phyloP scores from a whole-genome alignment of 1,140 invertebrate genomes.

The Diabrotica virgifera region DNA sequence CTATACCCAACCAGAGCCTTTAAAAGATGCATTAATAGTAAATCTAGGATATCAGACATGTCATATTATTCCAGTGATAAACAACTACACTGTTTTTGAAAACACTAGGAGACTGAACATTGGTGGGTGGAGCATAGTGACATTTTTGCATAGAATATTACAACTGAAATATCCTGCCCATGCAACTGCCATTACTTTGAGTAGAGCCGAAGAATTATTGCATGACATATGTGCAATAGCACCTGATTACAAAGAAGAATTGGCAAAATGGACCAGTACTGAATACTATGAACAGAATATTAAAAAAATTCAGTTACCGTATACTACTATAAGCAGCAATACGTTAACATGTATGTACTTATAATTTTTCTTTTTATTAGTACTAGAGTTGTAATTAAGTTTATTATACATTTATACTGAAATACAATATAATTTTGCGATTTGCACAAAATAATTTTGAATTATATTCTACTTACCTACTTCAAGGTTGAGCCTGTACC shows the following conservation, averaged over 20 bases:
- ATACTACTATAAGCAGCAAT: constrained; percentile 57
- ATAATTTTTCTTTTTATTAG: too few species aligned
- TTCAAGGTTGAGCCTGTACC: too few species aligned
- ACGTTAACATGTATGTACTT: constrained; percentile 51
- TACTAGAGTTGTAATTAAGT: too few species aligned
- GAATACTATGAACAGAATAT: constrained; percentile 84
- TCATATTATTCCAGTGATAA: constrained; percentile 81
- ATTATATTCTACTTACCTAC: too few species aligned
- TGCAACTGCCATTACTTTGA: constrained; percentile 80
- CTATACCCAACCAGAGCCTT: constrained; percentile 62
- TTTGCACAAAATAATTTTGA: too few species aligned
- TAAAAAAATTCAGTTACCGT: constrained; percentile 81
- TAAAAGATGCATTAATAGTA: constrained; percentile 70
- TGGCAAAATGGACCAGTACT: constrained; percentile 74
- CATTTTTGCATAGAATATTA: constrained; percentile 83
- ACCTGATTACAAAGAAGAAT: constrained; percentile 73
- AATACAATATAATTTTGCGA: too few species aligned
- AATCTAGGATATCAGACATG: constrained; percentile 85
- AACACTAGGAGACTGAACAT: constrained; percentile 81
- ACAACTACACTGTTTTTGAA: constrained; percentile 65
- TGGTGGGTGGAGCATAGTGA: constrained; percentile 81
- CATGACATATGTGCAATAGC: constrained; percentile 78
- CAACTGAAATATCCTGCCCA: constrained; percentile 94
- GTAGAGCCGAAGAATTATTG: constrained; percentile 82
- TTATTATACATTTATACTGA: too few species aligned